These are phyloP conservation scores for Plusia festucae DNA, from an alignment of 2,888 invertebrate genomes.

Conservation along the genomic window DNA sequence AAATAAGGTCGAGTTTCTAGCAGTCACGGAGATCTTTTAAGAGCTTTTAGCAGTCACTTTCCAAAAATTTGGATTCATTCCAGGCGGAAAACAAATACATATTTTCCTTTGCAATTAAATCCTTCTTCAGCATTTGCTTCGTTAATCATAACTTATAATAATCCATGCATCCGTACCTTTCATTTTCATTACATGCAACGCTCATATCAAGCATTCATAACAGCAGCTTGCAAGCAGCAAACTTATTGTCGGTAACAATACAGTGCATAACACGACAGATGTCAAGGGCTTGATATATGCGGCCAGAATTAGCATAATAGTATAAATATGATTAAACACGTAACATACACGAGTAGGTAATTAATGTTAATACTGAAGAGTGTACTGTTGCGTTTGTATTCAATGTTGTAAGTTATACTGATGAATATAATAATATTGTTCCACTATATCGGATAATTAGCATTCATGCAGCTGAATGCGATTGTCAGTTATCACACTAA, in stretches of 20 bases:
- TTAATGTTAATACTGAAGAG: constrained; percentile 28
- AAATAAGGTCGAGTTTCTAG: no score
- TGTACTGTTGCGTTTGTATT: constrained; percentile 9
- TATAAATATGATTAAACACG: constrained; percentile 34
- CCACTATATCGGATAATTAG: no score
- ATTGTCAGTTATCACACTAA: no score
- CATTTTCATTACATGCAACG: background rate
- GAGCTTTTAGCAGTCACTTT: no score
- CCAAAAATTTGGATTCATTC: no score
- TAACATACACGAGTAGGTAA: constrained; percentile 18
- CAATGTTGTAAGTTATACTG: background rate
- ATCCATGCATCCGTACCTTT: background rate
- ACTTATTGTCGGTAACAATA: constrained; percentile 35
- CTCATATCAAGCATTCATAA: background rate
- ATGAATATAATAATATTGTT: no score
- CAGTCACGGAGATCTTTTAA: no score
- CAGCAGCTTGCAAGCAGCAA: constrained; percentile 34
- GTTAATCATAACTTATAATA: background rate
- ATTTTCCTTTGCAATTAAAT: background rate
- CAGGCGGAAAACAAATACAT: no score
- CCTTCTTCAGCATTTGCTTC: background rate
- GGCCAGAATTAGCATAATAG: constrained; percentile 47
- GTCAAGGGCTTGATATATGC: constrained; percentile 41
- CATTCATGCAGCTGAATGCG: no score
- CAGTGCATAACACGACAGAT: constrained; percentile 33